Conservation (phyloP, 2,797 vertebrate species). For the Zenarchopterus dispar region DNA sequence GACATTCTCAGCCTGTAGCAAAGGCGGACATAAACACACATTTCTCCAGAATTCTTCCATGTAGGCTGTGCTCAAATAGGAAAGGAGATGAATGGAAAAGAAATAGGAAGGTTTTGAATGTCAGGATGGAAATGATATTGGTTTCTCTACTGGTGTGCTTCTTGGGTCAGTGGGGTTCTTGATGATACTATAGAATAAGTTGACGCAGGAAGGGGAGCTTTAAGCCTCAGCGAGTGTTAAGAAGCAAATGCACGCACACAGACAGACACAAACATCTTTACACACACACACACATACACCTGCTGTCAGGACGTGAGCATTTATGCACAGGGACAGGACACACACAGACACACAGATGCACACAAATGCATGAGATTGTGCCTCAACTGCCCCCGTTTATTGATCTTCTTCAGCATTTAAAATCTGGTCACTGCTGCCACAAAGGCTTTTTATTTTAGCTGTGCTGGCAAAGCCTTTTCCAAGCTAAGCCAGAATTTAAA, state of each 20-base stretch:
- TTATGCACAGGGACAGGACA: conserved; percentile 62
- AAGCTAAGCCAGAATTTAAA: conserved; percentile 85
- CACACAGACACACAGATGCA: conserved; percentile 56
- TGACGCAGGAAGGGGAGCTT: conserved; percentile 80
- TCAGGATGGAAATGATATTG: conserved; percentile 82
- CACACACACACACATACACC: conserved; percentile 35
- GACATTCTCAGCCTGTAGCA: conserved; percentile 86
- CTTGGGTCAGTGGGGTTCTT: conserved; percentile 87
- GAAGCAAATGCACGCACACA: conserved; percentile 36
- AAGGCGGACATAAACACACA: conserved; percentile 66
- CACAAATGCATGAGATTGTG: conserved; percentile 81
- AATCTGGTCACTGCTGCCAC: conserved; percentile 92
- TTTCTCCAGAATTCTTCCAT: conserved; percentile 41
- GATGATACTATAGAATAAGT: conserved; percentile 88
- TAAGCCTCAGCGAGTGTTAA: conserved; percentile 55
- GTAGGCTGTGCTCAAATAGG: conserved; percentile 50
- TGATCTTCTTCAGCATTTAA: conserved; percentile 95
- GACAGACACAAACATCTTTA: conserved; percentile 52
- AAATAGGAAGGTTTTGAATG: conserved; percentile 64
- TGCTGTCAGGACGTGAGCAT: conserved; percentile 71
- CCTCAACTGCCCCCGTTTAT: conserved; percentile 85
- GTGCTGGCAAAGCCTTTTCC: conserved; percentile 82
- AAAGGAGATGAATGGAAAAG: conserved; percentile 58
- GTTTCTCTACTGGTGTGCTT: conserved; percentile 84
- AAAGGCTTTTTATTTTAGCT: conserved; percentile 92